Base-by-base conservation (phyloP, 2,797 vertebrate species). In the Clarias pachynema region DNA sequence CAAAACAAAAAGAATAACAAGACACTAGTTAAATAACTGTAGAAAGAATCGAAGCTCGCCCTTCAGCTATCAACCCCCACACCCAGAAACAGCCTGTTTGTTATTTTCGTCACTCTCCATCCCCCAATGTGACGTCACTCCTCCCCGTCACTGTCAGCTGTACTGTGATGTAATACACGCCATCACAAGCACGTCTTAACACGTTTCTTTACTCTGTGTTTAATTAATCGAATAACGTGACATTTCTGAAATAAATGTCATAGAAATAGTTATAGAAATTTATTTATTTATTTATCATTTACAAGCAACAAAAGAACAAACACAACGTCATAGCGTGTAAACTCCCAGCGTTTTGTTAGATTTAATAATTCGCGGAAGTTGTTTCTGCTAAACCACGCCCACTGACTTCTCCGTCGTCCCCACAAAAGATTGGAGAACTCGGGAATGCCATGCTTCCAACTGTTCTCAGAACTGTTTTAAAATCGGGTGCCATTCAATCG, bases 71-170 rank as follows among this genome's bases (percentile, higher is more conserved):
- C 77, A 70, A 77, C 88, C 81, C 86, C 80, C 88, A 79, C 88
- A 81, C 69, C 75, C 31, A 81, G 80, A 83, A 88, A 75, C 80
- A 34, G 86, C 69, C 81, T 85, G 84, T 81, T 84, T 84, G 82
- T 87, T 85, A 86, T 85, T 88, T 85, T 75, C 74, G 83, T 85
- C 82, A 83, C 86, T 62, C 84, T 77, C 84, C 88, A 68, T 40
- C 88, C 85, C 75, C 88, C 82, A 29, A 29, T 15, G n/a, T 80
- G 78, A 80, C 78, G 78, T 80, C 78, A 80, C 78, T 29, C 78
- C 16, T 62, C 26, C 40, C 34, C 59, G 15, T 63, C 59, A 62
- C 79, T 80, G 83, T 86, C 86, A 86, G 72, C 84, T 37, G 34
- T 56, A 2, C 34, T 0, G 31, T 86, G 84, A 86, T 56, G 84